A percentile compares a stretch with the other conserved stretches of the same genome.
Evolutionary conservation across 2,797 vertebrate genomes (phyloP).

Genomic region (Pangasius mekongensis): DNA sequence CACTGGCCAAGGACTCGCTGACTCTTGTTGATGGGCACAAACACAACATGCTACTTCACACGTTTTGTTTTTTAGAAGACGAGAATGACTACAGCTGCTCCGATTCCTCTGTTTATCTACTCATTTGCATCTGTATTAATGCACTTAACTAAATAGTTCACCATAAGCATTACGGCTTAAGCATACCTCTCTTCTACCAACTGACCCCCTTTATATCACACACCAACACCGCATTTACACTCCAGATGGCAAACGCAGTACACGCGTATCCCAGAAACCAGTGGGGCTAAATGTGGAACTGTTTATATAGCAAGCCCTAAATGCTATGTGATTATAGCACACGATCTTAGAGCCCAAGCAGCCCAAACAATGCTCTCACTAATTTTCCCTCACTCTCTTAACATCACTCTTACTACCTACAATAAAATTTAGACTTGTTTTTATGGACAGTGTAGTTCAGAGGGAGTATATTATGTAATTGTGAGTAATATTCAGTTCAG

Average conservation of each 20-base stretch:
- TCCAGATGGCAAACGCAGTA: not conserved
- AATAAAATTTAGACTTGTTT: not conserved
- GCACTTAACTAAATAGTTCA: too few relatives aligned
- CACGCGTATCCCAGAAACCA: not conserved
- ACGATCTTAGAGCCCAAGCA: not conserved
- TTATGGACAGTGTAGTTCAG: conserved; percentile 9
- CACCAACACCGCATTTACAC: not conserved
- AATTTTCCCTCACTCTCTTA: not conserved
- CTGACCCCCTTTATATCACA: not conserved
- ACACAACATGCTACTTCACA: not conserved
- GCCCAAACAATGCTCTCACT: not conserved
- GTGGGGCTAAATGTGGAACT: conserved; percentile 15
- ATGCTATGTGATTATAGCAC: conserved; percentile 37
- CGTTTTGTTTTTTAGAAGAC: not conserved
- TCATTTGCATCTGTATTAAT: not conserved
- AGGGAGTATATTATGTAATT: conserved; percentile 38
- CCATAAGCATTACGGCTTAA: not conserved
- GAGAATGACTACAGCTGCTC: not conserved
- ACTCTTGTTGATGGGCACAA: not conserved
- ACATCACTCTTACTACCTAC: not conserved
- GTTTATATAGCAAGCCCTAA: conserved; percentile 27
- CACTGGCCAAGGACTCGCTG: not conserved
- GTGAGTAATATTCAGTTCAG: conserved; percentile 44
- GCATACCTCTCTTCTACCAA: not conserved
- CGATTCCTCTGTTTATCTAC: too few relatives aligned